Percentiles rank a stretch among this genome's conserved stretches.
phyloP scores from a whole-genome alignment of 2,888 invertebrate genomes.

The Monochamus alternatus region DNA sequence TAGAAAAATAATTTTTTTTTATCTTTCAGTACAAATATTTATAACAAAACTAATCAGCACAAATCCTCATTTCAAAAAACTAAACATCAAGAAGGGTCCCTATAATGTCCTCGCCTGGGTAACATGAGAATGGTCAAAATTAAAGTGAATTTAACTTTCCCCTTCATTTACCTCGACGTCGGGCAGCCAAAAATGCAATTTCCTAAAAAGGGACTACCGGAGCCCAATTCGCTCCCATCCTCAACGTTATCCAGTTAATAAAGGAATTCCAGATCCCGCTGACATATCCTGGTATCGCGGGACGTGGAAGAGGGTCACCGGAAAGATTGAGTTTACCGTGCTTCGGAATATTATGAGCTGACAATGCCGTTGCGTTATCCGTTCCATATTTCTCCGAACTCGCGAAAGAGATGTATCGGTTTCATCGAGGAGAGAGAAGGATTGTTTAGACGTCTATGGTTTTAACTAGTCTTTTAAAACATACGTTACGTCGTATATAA shows the following conservation, averaged over 20 bases:
- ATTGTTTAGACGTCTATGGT: too few relatives aligned
- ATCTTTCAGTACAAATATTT: too few relatives aligned
- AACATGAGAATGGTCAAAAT: background rate
- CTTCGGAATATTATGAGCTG: constrained; percentile 7
- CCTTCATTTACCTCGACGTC: constrained; percentile 14
- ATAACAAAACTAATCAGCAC: too few relatives aligned
- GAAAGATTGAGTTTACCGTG: constrained; percentile 10
- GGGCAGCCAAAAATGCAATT: constrained; percentile 25
- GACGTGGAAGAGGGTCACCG: constrained; percentile 12
- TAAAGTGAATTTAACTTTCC: constrained; percentile 20
- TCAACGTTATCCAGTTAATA: constrained; percentile 28
- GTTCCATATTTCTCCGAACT: constrained; percentile 18
- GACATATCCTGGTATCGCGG: constrained; percentile 4
- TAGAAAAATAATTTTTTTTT: too few relatives aligned
- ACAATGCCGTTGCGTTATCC: constrained; percentile 13
- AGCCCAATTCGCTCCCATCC: constrained; percentile 24
- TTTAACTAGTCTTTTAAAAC: too few relatives aligned
- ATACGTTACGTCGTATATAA: too few relatives aligned
- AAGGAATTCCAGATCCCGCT: constrained; percentile 29
- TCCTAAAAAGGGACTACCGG: constrained; percentile 13
- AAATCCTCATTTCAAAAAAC: too few relatives aligned
- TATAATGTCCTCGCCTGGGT: background rate
- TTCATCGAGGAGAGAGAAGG: background rate
- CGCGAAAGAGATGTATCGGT: background rate
- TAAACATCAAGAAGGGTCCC: too few relatives aligned